Evolutionary conservation across 2,113 vertebrate genomes (phyloP), one percentile per base, ranked within the genome.

Genomic region (Antigone vipio): DNA sequence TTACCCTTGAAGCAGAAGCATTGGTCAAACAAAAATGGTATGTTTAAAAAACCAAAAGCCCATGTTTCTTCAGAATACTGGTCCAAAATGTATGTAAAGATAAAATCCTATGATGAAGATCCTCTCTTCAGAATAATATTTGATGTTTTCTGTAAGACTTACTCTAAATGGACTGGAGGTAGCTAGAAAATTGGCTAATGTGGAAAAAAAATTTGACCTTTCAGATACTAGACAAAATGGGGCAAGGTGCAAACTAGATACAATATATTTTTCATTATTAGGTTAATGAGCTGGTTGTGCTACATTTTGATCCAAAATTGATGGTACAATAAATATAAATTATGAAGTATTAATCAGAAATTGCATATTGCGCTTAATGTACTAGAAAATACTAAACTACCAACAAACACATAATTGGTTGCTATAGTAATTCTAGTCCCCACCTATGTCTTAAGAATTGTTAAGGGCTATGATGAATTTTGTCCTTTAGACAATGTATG

Each of bases 391-490:
- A 67, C 53, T 87, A 64, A 96, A 58, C 32, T 78, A 93, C 38
- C 66, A 87, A 68, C 66, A 94, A 89, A 85, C 19, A 68, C 20
- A 71, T 34, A 22, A 84, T 91, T 52, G 87, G 92, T 96, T 95
- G 92, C 95, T 93, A 95, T 85, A 96, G 96, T 82, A 93, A 96
- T 95, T 91, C 53, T 49, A 78, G 60, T 85, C 73, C 92, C 66
- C 29, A 75, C 35, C 73, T 68, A 50, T 87, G 73, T 38, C 35
- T 93, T 92, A 85, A 75, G 62, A 89, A 89, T 84, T 77, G 47
- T 60, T 92, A 89, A 87, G 58, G 40, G 19, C 68, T 72, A 53
- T 56, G 60, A 84, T 67, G 12, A 94, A 95, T 91, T 89, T 87
- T 89, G 60, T 78, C 66, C 84, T 60, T 95, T 73, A 87, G 20